A percentile compares a stretch with the other conserved stretches of the same genome.
Conservation (phyloP, 2,888 invertebrate species). For the Hemithea aestivaria region DNA sequence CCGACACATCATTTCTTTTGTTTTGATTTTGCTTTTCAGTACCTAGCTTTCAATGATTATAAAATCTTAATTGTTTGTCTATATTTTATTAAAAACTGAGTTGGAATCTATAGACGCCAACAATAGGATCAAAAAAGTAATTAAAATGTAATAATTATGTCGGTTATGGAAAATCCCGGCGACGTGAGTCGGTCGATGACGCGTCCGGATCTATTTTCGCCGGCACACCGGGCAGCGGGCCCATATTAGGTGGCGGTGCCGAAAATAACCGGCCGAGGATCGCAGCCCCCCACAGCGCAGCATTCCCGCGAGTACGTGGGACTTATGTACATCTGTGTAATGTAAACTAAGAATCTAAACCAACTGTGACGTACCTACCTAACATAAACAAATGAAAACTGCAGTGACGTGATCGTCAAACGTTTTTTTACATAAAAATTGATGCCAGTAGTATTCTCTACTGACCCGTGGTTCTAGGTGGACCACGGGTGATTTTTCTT, state of each 20-base stretch:
- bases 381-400: constrained; percentile 22
- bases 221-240: constrained; percentile 64
- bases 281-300: constrained; percentile 50
- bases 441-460: no score
- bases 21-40: no score
- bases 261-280: constrained; percentile 57
- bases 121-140: not conserved
- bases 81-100: not conserved
- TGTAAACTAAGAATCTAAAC: constrained; percentile 7
- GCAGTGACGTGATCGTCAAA: constrained; percentile 11
- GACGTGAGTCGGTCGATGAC: constrained; percentile 31
- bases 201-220: constrained; percentile 62
- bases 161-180: constrained; percentile 14
- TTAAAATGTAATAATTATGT: constrained; percentile 1
- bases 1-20: not conserved
- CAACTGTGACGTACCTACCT: constrained; percentile 23
- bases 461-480: no score
- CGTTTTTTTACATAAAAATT: no score
- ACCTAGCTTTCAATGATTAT: no score
- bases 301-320: constrained; percentile 24
- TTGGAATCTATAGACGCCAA: not conserved
- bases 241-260: constrained; percentile 73
- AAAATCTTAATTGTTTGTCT: no score
- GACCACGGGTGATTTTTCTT: no score
- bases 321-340: constrained; percentile 6